These are phyloP conservation scores for Beris morrisii DNA, from an alignment of 2,888 invertebrate species.

Conservation along the genomic window DNA sequence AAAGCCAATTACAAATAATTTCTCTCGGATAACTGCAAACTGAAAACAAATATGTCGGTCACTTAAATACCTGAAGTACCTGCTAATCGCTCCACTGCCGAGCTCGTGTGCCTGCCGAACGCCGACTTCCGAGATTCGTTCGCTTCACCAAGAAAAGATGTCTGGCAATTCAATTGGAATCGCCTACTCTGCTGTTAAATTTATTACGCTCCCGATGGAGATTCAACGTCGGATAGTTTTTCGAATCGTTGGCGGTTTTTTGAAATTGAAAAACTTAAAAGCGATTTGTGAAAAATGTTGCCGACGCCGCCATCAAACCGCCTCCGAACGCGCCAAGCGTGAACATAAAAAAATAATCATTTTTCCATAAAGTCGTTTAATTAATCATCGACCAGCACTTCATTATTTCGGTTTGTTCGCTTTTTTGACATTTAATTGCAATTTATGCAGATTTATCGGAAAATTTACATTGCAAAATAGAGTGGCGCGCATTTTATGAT, in stretches of 20 bases:
- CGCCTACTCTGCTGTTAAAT: too few relatives aligned
- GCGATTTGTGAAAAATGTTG: slow-evolving; percentile 11
- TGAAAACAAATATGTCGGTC: too few relatives aligned
- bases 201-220: too few relatives aligned
- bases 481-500: slow-evolving; percentile 7
- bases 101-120: too few relatives aligned
- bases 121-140: too few relatives aligned
- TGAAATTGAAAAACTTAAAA: slow-evolving; percentile 24
- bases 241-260: not conserved
- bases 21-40: too few relatives aligned
- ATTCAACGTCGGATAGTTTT: too few relatives aligned
- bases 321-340: not conserved
- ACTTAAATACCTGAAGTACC: too few relatives aligned
- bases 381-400: slow-evolving; percentile 27
- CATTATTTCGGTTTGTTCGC: slow-evolving; percentile 31
- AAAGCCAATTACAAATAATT: too few relatives aligned
- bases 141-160: too few relatives aligned
- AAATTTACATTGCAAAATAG: slow-evolving; percentile 30
- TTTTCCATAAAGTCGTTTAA: slow-evolving; percentile 23
- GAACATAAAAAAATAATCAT: slow-evolving; percentile 2
- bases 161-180: too few relatives aligned
- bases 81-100: too few relatives aligned
- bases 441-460: slow-evolving; percentile 30
- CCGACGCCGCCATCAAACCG: not conserved
- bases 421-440: slow-evolving; percentile 32